phyloP scores from a whole-genome alignment of 2,797 vertebrate genomes.

The Hydrolagus colliei region DNA sequence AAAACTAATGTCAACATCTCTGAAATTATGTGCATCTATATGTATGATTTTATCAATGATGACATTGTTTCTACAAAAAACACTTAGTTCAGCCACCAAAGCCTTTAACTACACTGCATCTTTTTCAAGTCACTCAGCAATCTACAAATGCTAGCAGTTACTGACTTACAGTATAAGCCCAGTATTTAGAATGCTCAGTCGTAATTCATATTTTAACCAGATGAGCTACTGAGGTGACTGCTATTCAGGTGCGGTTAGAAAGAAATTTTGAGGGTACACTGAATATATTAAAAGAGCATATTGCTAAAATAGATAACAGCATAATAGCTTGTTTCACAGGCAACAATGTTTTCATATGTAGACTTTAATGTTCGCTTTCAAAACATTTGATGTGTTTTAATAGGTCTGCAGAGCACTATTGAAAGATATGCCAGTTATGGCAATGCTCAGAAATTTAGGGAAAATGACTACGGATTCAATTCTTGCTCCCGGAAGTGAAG shows the following conservation, averaged over 20 bases:
- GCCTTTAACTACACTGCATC: no score
- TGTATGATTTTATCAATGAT: no score
- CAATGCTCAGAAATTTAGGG: constrained; percentile 69
- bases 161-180: neutral
- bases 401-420: constrained; percentile 84
- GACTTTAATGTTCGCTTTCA: neutral
- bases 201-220: neutral
- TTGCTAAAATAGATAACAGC: neutral
- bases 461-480: constrained; percentile 77
- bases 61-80: no score
- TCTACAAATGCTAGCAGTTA: neutral
- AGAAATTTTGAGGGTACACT: neutral
- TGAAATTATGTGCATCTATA: no score
- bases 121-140: neutral
- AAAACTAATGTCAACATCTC: no score
- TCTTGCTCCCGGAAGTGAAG: constrained; percentile 68
- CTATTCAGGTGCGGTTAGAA: neutral
- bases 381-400: neutral
- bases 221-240: neutral
- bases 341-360: neutral
- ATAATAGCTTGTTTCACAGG: neutral
- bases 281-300: neutral
- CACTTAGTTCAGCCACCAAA: no score
- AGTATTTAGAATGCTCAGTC: neutral
- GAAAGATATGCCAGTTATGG: constrained; percentile 78